Conservation (phyloP, 2,113 vertebrate species). For the Tricholaema leucomelas region DNA sequence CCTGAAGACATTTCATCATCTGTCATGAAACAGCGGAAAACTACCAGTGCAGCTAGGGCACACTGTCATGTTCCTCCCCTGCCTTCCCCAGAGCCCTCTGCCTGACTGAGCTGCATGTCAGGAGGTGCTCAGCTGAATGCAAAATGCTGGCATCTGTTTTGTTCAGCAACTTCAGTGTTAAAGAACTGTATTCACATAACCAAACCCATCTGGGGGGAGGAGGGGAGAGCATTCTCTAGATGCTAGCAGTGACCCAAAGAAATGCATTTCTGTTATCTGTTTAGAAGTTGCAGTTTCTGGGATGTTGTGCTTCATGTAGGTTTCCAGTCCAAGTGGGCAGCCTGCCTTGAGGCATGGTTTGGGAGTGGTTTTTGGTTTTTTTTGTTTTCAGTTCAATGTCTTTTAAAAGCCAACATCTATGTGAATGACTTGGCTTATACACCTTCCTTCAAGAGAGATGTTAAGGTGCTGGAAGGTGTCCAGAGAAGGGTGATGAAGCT, state of each 20-base stretch:
- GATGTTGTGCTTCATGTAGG: not conserved
- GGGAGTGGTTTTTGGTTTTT: not conserved
- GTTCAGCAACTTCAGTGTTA: not conserved
- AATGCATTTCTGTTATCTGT: rapidly evolving
- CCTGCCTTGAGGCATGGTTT: not conserved
- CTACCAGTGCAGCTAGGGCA: too few species aligned
- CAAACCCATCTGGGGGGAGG: not conserved
- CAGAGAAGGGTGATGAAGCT: too few species aligned
- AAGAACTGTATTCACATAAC: not conserved
- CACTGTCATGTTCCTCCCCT: not conserved
- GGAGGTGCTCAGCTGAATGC: not conserved
- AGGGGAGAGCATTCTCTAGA: not conserved
- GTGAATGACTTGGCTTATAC: constrained; percentile 15
- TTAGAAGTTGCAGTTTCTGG: not conserved
- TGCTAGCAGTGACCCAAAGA: not conserved
- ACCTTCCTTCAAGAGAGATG: too few species aligned
- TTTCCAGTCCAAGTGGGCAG: not conserved
- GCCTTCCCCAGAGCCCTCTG: not conserved
- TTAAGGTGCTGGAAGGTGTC: too few species aligned
- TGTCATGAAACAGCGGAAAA: not conserved
- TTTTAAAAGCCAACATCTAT: constrained; percentile 20
- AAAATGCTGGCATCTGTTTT: not conserved
- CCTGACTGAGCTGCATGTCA: not conserved
- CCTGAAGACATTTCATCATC: not conserved
- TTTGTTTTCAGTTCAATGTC: not conserved